Percentiles rank a stretch among this genome's conserved stretches.
Evolutionary conservation across 2,797 vertebrate genomes (phyloP).

Genomic region (Acipenser ruthenus): DNA sequence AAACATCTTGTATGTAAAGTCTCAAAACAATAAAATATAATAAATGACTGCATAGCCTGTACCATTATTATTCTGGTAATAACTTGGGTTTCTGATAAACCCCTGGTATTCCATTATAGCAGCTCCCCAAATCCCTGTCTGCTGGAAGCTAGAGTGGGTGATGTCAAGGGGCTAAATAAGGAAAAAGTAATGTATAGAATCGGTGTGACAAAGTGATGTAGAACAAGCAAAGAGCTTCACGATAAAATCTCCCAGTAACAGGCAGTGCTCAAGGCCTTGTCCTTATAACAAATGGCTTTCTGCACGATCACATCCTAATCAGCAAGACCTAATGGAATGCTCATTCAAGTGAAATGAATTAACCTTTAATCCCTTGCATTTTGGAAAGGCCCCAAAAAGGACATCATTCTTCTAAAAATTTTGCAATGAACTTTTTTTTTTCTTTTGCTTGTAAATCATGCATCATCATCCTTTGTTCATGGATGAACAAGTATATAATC

Average conservation of each 20-base stretch:
- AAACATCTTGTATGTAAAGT: too few species aligned
- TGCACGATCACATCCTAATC: slow-evolving; percentile 16
- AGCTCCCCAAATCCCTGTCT: not conserved
- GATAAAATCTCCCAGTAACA: slow-evolving; percentile 15
- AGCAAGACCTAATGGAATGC: slow-evolving; percentile 16
- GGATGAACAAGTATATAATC: not conserved
- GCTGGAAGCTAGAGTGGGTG: not conserved
- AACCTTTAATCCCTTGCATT: slow-evolving; percentile 10
- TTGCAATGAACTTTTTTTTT: slow-evolving; percentile 3
- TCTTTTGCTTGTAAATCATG: not conserved
- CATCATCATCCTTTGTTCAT: too few species aligned
- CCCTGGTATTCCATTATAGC: not conserved
- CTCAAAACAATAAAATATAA: too few species aligned
- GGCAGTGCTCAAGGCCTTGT: slow-evolving; percentile 17
- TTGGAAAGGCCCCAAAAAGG: slow-evolving; percentile 12
- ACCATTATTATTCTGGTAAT: slow-evolving; percentile 3
- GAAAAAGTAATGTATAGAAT: slow-evolving; percentile 1
- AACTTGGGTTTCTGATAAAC: slow-evolving; percentile 4
- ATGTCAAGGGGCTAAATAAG: slow-evolving; percentile 10
- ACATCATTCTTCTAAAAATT: not conserved
- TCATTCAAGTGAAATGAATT: slow-evolving; percentile 18
- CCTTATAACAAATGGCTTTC: slow-evolving; percentile 17
- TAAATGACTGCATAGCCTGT: too few species aligned
- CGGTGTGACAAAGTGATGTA: slow-evolving; percentile 6
- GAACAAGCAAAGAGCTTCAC: slow-evolving; percentile 4